Evolutionary conservation across 1,140 invertebrate genomes (phyloP).

Genomic region (Episyrphus balteatus): DNA sequence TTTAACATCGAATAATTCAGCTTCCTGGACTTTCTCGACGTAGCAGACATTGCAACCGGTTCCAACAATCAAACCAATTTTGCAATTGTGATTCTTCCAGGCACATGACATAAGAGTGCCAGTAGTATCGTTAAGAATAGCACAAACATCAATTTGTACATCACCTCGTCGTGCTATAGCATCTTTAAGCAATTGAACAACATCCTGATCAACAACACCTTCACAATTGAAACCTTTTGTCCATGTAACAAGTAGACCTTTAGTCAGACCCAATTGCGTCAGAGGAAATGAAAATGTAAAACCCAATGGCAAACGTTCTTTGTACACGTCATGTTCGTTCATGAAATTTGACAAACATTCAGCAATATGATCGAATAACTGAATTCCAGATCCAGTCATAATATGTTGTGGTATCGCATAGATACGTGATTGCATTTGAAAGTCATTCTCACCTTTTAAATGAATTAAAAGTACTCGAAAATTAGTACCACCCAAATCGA

Average conservation of each 20-base stretch:
- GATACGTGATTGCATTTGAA: constrained; percentile 95
- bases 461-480: constrained; percentile 93
- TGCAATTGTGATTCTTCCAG: constrained; percentile 90
- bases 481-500: constrained; percentile 98
- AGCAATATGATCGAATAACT: constrained; percentile 97
- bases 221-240: constrained; percentile 94
- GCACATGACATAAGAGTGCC: constrained; percentile 99
- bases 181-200: constrained; percentile 77
- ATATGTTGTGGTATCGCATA: constrained; percentile 91
- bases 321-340: constrained; percentile 65
- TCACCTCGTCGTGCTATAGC: constrained; percentile 76
- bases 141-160: constrained; percentile 89
- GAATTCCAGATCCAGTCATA: constrained; percentile 81
- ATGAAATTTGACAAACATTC: constrained; percentile 92
- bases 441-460: constrained; percentile 66
- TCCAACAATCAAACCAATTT: constrained; percentile 86
- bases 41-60: constrained; percentile 98
- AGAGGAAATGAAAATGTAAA: constrained; percentile 99
- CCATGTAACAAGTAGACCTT: constrained; percentile 85
- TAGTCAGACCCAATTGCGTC: constrained; percentile 80
- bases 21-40: constrained; percentile 74
- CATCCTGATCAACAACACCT: constrained; percentile 85
- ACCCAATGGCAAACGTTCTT: constrained; percentile 82
- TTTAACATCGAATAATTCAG: constrained; percentile 51
- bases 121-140: constrained; percentile 97